A percentile compares a stretch with the other conserved stretches of the same genome.
These are phyloP conservation scores for Channa maculata DNA, from an alignment of 2,113 vertebrate genomes.

Conservation along the genomic window DNA sequence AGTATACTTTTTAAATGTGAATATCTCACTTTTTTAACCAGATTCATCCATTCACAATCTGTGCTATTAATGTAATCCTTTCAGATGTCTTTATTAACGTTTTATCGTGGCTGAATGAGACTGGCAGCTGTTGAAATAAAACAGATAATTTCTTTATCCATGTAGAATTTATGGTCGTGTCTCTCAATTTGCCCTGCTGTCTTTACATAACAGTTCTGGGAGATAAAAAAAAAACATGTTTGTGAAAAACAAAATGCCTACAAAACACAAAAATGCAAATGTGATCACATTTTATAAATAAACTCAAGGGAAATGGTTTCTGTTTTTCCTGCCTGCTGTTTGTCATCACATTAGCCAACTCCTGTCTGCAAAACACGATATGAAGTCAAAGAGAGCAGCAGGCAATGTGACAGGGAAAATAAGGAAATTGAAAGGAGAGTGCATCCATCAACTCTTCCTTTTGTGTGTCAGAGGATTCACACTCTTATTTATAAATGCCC, in stretches of 20 bases:
- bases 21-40: neutral
- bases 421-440: conserved; percentile 32
- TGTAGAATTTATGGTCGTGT: too few relatives aligned
- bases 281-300: conserved; percentile 41
- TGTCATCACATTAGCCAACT: conserved; percentile 39
- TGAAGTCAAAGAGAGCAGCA: conserved; percentile 36
- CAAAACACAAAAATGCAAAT: conserved; percentile 12
- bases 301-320: conserved; percentile 22
- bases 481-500: conserved; percentile 61
- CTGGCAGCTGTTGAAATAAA: neutral
- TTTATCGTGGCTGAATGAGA: neutral
- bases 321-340: conserved; percentile 20
- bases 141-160: neutral
- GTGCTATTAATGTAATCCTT: neutral
- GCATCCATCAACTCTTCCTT: conserved; percentile 24
- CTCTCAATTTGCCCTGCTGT: neutral
- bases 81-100: neutral
- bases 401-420: conserved; percentile 39
- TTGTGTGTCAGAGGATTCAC: conserved; percentile 32
- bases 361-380: conserved; percentile 43
- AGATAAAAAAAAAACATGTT: neutral
- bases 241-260: conserved; percentile 3
- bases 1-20: neutral
- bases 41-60: neutral
- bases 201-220: neutral